Conservation (phyloP, 2,888 invertebrate species). For the Linhomoeus sp. region DNA sequence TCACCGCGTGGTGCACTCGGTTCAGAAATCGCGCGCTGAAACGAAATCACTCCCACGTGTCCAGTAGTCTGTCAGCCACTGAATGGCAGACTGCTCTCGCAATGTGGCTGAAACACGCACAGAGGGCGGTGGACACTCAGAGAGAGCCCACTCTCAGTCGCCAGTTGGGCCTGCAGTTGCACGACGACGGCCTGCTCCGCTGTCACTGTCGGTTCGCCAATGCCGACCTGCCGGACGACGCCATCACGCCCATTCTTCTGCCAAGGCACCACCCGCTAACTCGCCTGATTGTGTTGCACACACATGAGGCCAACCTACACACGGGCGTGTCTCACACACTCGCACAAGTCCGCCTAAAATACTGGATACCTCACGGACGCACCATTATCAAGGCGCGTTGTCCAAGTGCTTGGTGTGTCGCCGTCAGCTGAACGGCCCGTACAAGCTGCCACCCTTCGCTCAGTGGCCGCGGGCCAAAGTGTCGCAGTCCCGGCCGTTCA, state of each 20-base stretch:
- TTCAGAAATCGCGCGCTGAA: too few species aligned
- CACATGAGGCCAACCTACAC: not conserved
- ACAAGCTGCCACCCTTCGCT: not conserved
- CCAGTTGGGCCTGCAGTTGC: not conserved
- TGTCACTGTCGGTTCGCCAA: not conserved
- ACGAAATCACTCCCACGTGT: too few species aligned
- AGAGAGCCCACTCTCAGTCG: not conserved
- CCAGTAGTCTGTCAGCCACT: too few species aligned
- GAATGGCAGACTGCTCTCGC: too few species aligned
- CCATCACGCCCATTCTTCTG: not conserved
- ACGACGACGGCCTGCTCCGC: not conserved
- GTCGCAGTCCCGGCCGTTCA: not conserved
- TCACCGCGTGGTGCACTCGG: too few species aligned
- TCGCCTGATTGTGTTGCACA: not conserved
- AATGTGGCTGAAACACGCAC: too few species aligned
- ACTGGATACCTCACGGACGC: not conserved
- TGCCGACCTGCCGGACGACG: not conserved
- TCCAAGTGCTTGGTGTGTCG: not conserved
- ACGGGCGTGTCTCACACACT: not conserved
- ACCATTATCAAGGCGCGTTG: not conserved
- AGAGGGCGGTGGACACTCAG: too few species aligned
- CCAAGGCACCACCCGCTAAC: not conserved
- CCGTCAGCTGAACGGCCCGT: not conserved
- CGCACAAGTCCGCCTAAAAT: not conserved
- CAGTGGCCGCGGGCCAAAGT: not conserved